Evolutionary conservation across 2,113 vertebrate genomes (phyloP), one percentile per base, ranked within the genome.

Genomic region (Hymenochirus boettgeri): DNA sequence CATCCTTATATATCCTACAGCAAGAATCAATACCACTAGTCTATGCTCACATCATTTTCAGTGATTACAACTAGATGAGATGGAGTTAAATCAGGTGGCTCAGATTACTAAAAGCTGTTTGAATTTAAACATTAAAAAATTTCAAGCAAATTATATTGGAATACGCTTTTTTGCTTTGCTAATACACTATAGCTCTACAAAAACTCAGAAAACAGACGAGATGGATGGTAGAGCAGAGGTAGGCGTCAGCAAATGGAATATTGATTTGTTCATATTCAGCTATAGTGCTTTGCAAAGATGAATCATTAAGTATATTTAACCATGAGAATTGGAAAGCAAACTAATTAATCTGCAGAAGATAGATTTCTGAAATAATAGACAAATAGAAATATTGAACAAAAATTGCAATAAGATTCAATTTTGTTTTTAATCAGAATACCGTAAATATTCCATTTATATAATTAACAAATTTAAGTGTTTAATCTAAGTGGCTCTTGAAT

Each of bases 241-340:
- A 35, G 70, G 7, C 59, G 7, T 62, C 57, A 61, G 69, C 46
- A 76, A 75, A 74, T 76, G 61, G 31, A 59, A 57, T 74, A 71
- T 72, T 66, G 57, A 72, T 72, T 74, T 62, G 69, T 66, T 4
- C 47, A 60, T 59, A 42, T 65, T 70, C 24, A 72, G 56, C 69
- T 26, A 51, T 13, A 61, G 7, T 72, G 62, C 70, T 70, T 42
- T 55, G 62, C 3, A 67, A 29, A 39, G 66, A 35, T 35, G 11
- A 71, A 70, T 76, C 15, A 46, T 58, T 71, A 56, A 55, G 62
- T 73, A 19, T 50, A 27, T 46, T 66, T 78, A 70, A 23, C 55
- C 48, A 62, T 12, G 39, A 22, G 21, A 1, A 65, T 46, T 57
- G 26, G 21, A 62, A 71, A 57, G 26, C 10, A 55, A 3, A 37